Conservation (phyloP, 2,113 vertebrate species). For the Lagopus muta region DNA sequence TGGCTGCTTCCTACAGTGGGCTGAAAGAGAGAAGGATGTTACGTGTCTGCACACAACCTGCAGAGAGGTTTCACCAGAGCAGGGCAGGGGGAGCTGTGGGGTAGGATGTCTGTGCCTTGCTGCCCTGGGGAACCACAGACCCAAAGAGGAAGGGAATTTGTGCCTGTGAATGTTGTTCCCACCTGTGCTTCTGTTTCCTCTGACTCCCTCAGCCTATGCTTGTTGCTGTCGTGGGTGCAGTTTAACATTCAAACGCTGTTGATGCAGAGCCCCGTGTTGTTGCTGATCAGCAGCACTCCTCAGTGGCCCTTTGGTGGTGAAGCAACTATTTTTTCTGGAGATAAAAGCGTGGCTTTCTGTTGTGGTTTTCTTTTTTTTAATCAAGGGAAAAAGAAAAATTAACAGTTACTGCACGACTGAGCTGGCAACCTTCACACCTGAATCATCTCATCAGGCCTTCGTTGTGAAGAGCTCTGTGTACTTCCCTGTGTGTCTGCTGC, state of each 20-base stretch:
- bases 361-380: neutral
- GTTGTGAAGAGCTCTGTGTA: neutral
- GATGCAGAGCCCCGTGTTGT: neutral
- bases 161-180: too few relatives aligned
- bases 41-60: neutral
- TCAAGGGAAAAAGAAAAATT: neutral
- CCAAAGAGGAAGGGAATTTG: neutral
- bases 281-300: neutral
- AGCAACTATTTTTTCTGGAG: neutral
- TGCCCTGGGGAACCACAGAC: neutral
- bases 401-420: neutral
- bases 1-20: neutral
- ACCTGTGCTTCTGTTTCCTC: neutral
- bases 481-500: rapidly evolving
- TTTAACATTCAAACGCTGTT: neutral
- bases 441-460: neutral
- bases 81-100: neutral
- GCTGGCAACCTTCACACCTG: neutral
- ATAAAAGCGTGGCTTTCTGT: neutral
- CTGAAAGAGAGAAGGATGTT: neutral
- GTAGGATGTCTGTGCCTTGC: neutral
- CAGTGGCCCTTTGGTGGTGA: neutral
- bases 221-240: neutral
- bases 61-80: neutral
- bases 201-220: neutral